Evolutionary conservation across 2,888 invertebrate genomes (phyloP).

Genomic region (Drosophila lutescens): DNA sequence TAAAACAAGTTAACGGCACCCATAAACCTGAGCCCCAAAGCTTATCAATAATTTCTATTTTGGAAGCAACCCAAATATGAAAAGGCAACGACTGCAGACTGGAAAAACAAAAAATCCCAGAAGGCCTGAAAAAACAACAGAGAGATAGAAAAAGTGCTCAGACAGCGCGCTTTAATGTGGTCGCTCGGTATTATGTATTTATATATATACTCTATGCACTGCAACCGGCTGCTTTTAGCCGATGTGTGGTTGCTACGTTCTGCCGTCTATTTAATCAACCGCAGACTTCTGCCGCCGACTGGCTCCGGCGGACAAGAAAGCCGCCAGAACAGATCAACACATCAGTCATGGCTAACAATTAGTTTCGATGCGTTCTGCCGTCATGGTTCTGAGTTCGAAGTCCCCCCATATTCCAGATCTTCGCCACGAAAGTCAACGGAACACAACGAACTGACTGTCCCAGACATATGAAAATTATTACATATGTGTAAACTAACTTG

Average conservation of each 20-base stretch:
- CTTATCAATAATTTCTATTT: slow-evolving; percentile 69
- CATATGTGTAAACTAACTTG: not conserved
- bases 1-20: slow-evolving; percentile 50
- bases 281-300: slow-evolving; percentile 27
- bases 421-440: not conserved
- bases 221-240: slow-evolving; percentile 33
- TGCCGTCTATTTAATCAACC: slow-evolving; percentile 52
- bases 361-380: slow-evolving; percentile 54
- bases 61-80: slow-evolving; percentile 28
- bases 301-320: slow-evolving; percentile 29
- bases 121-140: slow-evolving; percentile 27
- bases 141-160: slow-evolving; percentile 14
- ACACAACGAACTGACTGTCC: not conserved
- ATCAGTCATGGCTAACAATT: slow-evolving; percentile 71
- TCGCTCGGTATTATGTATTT: slow-evolving; percentile 10
- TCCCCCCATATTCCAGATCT: not conserved
- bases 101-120: slow-evolving; percentile 36
- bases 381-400: slow-evolving; percentile 35
- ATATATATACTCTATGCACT: slow-evolving; percentile 15
- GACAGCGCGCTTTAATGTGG: slow-evolving; percentile 27
- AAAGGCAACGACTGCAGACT: slow-evolving; percentile 9
- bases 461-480: not conserved
- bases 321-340: slow-evolving; percentile 55
- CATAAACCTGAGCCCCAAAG: slow-evolving; percentile 22
- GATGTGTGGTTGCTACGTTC: slow-evolving; percentile 20